Evolutionary conservation across 2,888 invertebrate genomes (phyloP).

Genomic region (Amiota minor): DNA sequence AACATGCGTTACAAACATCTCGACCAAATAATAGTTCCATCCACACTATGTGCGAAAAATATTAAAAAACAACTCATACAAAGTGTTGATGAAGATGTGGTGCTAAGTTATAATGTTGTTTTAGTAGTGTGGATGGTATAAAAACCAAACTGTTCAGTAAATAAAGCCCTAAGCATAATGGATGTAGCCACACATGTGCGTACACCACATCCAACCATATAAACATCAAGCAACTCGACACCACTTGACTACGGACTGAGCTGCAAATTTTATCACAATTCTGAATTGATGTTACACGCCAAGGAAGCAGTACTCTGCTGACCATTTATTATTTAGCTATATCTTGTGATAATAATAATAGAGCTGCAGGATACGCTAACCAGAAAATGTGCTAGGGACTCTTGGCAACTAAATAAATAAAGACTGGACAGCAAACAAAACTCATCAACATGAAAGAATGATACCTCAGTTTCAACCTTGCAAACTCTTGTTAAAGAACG

Average conservation of each 20-base stretch:
- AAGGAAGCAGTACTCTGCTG: background rate
- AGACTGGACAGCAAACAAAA: constrained; percentile 64
- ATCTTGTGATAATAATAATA: constrained; percentile 68
- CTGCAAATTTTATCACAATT: constrained; percentile 31
- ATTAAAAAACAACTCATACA: constrained; percentile 47
- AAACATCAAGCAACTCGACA: background rate
- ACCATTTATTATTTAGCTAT: constrained; percentile 65
- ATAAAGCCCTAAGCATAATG: constrained; percentile 70
- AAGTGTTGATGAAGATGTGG: background rate
- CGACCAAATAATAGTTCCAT: background rate
- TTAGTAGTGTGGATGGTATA: constrained; percentile 7
- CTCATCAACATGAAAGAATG: constrained; percentile 66
- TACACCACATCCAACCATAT: background rate
- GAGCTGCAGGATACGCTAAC: constrained; percentile 37
- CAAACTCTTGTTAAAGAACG: background rate
- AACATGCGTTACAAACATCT: background rate
- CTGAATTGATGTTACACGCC: background rate
- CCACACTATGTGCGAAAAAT: background rate
- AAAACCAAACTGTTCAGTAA: constrained; percentile 59
- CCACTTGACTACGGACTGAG: constrained; percentile 38
- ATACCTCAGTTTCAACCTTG: constrained; percentile 43
- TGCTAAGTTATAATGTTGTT: constrained; percentile 4
- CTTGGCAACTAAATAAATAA: constrained; percentile 45
- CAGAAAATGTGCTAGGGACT: constrained; percentile 30
- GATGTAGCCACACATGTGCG: constrained; percentile 53